phyloP scores from a whole-genome alignment of 2,888 invertebrate species.

The Heliconius charithonia region DNA sequence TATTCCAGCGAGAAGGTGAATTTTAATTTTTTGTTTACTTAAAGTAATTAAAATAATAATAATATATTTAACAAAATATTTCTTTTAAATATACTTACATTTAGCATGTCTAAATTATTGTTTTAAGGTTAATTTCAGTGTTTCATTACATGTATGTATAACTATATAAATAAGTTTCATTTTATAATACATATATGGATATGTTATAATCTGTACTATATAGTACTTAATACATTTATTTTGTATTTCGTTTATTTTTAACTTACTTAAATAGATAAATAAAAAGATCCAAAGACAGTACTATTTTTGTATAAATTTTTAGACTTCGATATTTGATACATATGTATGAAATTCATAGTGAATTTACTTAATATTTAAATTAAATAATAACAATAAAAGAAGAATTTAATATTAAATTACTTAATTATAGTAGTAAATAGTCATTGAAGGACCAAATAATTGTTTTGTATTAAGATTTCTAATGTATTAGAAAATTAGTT shows the following conservation, averaged over 20 bases:
- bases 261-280: not conserved
- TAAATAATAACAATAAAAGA: not conserved
- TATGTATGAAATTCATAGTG: not conserved
- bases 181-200: not conserved
- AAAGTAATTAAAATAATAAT: not conserved
- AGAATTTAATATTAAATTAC: slow-evolving; percentile 3
- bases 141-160: not conserved
- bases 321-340: not conserved
- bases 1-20: not conserved
- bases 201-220: not conserved
- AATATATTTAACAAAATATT: too few relatives aligned
- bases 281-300: not conserved
- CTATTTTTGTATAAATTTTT: not conserved
- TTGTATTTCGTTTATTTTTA: not conserved
- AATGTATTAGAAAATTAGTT: slow-evolving; percentile 53
- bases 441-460: slow-evolving; percentile 28
- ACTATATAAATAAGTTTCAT: not conserved
- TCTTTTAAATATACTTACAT: too few relatives aligned
- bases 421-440: not conserved
- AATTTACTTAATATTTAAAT: not conserved
- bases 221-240: not conserved
- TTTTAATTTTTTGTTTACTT: not conserved
- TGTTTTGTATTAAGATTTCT: slow-evolving; percentile 34
- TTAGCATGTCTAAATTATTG: too few relatives aligned
- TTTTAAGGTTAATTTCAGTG: too few relatives aligned